phyloP scores from a whole-genome alignment of 2,888 invertebrate genomes.

The Apoda limacodes region DNA sequence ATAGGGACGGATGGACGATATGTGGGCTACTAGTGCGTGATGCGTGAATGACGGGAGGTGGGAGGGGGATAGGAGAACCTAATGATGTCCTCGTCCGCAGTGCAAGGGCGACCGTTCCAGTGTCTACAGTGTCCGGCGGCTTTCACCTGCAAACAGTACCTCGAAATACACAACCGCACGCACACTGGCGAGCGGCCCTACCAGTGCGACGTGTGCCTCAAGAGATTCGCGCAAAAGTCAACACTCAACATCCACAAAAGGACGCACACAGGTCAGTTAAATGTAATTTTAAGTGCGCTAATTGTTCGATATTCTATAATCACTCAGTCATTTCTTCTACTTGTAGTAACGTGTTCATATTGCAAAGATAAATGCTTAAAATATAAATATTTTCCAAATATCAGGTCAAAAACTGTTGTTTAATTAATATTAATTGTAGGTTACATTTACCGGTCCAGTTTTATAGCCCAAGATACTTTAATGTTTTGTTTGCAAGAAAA shows the following conservation, averaged over 20 bases:
- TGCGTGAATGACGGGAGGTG: slow-evolving; percentile 21
- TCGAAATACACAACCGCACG: slow-evolving; percentile 67
- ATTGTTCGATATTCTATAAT: slow-evolving; percentile 9
- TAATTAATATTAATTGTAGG: too few relatives aligned
- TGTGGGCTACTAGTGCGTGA: slow-evolving; percentile 33
- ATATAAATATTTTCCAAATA: too few relatives aligned
- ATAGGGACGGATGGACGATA: slow-evolving; percentile 32
- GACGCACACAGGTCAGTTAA: slow-evolving; percentile 75
- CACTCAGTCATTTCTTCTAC: slow-evolving; percentile 6
- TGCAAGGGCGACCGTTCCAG: slow-evolving; percentile 71
- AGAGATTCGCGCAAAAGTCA: slow-evolving; percentile 85
- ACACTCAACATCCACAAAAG: slow-evolving; percentile 85
- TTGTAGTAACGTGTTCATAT: slow-evolving; percentile 1
- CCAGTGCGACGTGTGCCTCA: slow-evolving; percentile 81
- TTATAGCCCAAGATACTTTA: too few relatives aligned
- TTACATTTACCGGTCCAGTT: too few relatives aligned
- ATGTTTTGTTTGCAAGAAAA: too few relatives aligned
- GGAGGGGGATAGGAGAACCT: slow-evolving; percentile 20
- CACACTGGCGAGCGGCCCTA: slow-evolving; percentile 69
- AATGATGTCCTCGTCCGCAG: slow-evolving; percentile 42
- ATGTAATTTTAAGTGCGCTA: slow-evolving; percentile 13
- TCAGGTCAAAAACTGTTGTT: too few relatives aligned
- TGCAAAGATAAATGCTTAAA: slow-evolving; percentile 2
- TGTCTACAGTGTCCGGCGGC: slow-evolving; percentile 70
- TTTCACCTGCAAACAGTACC: slow-evolving; percentile 70